Base-by-base conservation (phyloP, 2,888 invertebrate species). In the Nemoura dubitans region DNA sequence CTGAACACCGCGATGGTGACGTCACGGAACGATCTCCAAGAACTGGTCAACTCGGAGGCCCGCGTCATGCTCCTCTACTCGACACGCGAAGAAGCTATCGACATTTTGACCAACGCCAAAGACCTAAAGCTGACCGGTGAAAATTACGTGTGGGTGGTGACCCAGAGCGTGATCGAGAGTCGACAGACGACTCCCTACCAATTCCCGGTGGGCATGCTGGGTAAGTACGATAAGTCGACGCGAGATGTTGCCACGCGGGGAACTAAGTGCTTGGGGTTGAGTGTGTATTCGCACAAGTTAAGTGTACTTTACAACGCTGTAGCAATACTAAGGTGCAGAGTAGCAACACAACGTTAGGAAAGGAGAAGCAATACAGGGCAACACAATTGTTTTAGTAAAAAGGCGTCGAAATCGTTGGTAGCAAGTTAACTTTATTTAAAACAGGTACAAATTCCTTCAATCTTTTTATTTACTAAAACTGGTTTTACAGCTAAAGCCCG, bases 61-160 rank as follows among this genome's bases (percentile, higher is more conserved):
- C 94, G 98, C 25, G 98, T 98, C 26, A 96, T 98, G 95, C 93
- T 98, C 76, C 93, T 98, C 87, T 98, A 98, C 91, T 97, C 97
- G 89, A 98, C 97, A 30, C 94, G 96, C 87, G 96, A 97, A 90
- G 98, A 98, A 92, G 98, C 97, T 28, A 95, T 95, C 88, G 94
- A 95, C 90, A 98, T 98, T 89, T 93, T 98, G 89, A 93, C 94
- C 43, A 95, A 95, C 42, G 97, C 97, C 1, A 93, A 94, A 87
- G 95, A 95, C 89, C 89, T 91, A 16, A 96, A 96, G 89, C 94
- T 97, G 88, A 97, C 96, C 3, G 96, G 96, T 10, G 97, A 98
- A 92, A 98, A 98, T 91, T 98, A 98, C 92, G 97, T 98, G 14
- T 98, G 98, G 98, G 97, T 98, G 87, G 98, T 98, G 27, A 98